Conservation (phyloP, 2,888 invertebrate genomes). For the Pardosa pseudoannulata region DNA sequence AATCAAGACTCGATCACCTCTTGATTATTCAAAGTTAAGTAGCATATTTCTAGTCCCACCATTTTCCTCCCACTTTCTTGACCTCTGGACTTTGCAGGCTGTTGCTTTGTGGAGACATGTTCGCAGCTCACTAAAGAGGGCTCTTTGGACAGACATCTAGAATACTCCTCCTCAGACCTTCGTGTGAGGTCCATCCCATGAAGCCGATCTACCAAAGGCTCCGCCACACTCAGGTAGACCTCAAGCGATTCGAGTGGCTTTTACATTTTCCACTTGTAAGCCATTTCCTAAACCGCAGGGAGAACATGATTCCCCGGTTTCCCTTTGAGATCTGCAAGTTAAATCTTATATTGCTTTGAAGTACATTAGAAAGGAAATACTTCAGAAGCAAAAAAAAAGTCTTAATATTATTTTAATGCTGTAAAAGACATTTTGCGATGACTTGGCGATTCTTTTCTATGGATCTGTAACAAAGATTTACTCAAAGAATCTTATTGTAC, state of each 20-base stretch:
- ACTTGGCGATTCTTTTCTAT: too few relatives aligned
- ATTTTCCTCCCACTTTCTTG: constrained; percentile 47
- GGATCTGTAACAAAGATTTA: too few relatives aligned
- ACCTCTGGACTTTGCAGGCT: constrained; percentile 38
- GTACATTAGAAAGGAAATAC: constrained; percentile 10
- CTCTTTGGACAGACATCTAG: constrained; percentile 7
- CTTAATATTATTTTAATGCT: constrained; percentile 1
- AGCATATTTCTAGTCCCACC: constrained; percentile 51
- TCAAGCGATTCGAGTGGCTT: constrained; percentile 34
- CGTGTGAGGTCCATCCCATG: constrained; percentile 58
- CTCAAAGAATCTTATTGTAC: too few relatives aligned
- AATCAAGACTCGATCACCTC: constrained; percentile 45
- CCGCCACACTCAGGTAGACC: constrained; percentile 35
- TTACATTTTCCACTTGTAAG: constrained; percentile 47
- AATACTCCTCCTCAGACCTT: constrained; percentile 12
- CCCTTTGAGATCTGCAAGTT: not conserved
- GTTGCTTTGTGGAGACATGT: constrained; percentile 42
- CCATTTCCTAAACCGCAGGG: constrained; percentile 39
- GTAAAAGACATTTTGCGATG: too few relatives aligned
- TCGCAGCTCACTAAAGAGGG: constrained; percentile 25
- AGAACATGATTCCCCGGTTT: constrained; percentile 28
- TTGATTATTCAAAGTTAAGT: constrained; percentile 57
- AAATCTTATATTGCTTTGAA: constrained; percentile 16
- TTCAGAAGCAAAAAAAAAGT: not conserved
- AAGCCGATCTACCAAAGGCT: constrained; percentile 50